Conservation (phyloP, 2,888 invertebrate species). For the Tryphoninae sp. region DNA sequence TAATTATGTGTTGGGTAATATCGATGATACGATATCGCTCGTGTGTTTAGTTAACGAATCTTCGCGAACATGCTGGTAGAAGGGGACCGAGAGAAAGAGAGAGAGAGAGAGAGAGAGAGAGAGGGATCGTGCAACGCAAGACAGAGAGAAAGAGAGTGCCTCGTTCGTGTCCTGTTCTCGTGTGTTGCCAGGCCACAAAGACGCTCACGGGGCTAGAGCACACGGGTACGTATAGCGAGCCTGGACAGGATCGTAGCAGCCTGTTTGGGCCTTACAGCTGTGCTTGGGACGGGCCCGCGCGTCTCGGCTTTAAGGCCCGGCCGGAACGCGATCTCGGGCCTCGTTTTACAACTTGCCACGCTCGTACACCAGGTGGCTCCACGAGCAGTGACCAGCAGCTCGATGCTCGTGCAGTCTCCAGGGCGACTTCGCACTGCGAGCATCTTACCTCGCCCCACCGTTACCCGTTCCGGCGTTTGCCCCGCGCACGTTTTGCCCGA, state of each 20-base stretch:
- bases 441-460: conserved; percentile 79
- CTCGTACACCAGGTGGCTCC: conserved; percentile 84
- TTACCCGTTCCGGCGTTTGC: conserved; percentile 27
- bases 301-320: conserved; percentile 69
- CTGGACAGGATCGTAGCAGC: conserved; percentile 58
- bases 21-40: conserved; percentile 6
- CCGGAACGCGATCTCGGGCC: conserved; percentile 73
- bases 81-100: neutral
- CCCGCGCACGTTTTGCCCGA: no score
- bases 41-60: neutral
- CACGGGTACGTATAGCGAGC: conserved; percentile 33
- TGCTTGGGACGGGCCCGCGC: conserved; percentile 78
- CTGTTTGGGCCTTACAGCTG: conserved; percentile 59
- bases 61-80: neutral
- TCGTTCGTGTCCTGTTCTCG: conserved; percentile 80
- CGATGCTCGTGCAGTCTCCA: conserved; percentile 85
- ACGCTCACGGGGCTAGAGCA: conserved; percentile 14
- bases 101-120: conserved; percentile 3
- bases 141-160: neutral
- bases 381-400: conserved; percentile 84
- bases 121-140: conserved; percentile 78
- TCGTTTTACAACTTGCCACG: conserved; percentile 68
- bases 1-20: neutral
- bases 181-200: conserved; percentile 78
- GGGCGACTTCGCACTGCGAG: conserved; percentile 85